Conservation (phyloP, 1,140 invertebrate genomes). For the Orchesella cincta region DNA sequence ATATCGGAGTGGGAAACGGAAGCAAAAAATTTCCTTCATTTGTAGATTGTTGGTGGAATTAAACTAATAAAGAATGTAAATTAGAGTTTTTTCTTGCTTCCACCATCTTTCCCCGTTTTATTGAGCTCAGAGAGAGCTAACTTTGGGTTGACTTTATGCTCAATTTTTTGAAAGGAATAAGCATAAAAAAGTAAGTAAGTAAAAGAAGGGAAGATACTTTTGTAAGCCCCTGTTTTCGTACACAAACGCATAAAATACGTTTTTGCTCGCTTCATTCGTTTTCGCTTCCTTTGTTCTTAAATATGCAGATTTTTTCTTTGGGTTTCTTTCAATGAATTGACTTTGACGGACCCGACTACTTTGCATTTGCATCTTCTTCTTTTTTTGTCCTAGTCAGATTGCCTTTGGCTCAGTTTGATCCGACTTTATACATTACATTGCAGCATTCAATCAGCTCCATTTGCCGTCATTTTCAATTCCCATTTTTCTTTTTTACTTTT, state of each 20-base stretch:
- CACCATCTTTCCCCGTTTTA: slow-evolving; percentile 3
- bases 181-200: background rate
- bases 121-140: background rate
- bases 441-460: background rate
- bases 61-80: slow-evolving; percentile 51
- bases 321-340: slow-evolving; percentile 21
- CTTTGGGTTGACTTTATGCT: background rate
- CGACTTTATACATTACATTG: background rate
- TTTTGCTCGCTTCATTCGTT: background rate
- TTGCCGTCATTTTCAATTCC: background rate
- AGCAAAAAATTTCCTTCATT: slow-evolving; percentile 33
- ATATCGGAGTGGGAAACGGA: background rate
- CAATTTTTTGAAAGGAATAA: background rate
- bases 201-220: background rate
- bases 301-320: slow-evolving; percentile 21
- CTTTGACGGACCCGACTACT: background rate
- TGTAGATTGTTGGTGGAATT: slow-evolving; percentile 46
- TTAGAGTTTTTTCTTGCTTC: slow-evolving; percentile 38
- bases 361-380: background rate
- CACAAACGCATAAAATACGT: background rate
- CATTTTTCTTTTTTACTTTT: slow-evolving; percentile 6
- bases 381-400: background rate
- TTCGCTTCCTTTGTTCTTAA: background rate
- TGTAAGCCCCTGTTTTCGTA: background rate
- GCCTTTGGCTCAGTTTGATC: background rate